These are phyloP conservation scores for Ichneumoninae sp. DNA, from an alignment of 2,888 invertebrate genomes.

Conservation along the genomic window DNA sequence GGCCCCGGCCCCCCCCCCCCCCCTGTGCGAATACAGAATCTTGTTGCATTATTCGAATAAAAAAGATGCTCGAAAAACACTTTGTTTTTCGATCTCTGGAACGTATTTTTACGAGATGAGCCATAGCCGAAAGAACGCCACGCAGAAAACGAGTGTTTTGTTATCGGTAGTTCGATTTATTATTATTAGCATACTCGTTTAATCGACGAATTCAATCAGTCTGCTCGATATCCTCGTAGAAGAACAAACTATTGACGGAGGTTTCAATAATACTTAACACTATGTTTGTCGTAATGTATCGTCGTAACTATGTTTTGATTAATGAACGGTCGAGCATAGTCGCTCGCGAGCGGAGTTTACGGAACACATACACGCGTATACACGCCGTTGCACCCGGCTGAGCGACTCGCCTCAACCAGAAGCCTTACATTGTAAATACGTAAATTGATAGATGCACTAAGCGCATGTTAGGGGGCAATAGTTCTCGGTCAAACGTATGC, in stretches of 20 bases:
- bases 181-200: slow-evolving; percentile 21
- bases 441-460: slow-evolving; percentile 73
- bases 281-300: slow-evolving; percentile 3
- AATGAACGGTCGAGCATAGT: slow-evolving; percentile 50
- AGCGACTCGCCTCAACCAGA: slow-evolving; percentile 40
- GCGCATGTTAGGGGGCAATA: slow-evolving; percentile 75
- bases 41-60: neutral
- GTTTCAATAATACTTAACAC: neutral
- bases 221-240: neutral
- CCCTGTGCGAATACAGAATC: too few species aligned
- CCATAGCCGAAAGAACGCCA: neutral
- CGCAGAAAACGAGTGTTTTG: slow-evolving; percentile 30
- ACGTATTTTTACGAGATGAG: neutral
- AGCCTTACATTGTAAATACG: slow-evolving; percentile 74
- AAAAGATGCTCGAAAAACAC: neutral
- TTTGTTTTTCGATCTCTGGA: neutral
- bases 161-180: slow-evolving; percentile 15
- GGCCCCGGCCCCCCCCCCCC: too few species aligned
- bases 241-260: neutral
- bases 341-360: neutral
- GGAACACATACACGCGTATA: neutral
- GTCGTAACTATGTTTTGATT: slow-evolving; percentile 57
- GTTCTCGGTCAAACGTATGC: slow-evolving; percentile 75
- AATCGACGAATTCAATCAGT: neutral
- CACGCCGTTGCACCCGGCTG: slow-evolving; percentile 3